Conservation (phyloP, 2,888 invertebrate species). For the Apamea crenata region DNA sequence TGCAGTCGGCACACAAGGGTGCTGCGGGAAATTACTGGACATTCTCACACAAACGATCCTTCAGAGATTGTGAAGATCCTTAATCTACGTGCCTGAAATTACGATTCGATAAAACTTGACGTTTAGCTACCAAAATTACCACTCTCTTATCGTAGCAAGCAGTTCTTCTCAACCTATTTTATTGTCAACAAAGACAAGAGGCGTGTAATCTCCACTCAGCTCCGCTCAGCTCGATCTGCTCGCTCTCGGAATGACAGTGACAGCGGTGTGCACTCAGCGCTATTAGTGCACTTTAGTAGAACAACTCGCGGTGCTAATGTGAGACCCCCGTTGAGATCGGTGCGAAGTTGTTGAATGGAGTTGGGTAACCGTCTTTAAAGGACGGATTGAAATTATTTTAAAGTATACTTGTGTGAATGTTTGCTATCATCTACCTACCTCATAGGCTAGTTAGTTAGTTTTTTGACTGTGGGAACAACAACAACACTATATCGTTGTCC, state of each 20-base stretch:
- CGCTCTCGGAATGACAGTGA: conserved; percentile 15
- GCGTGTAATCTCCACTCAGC: conserved; percentile 12
- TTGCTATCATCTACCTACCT: neutral
- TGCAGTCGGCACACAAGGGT: neutral
- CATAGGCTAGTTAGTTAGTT: neutral
- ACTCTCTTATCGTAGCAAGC: neutral
- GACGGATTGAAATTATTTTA: neutral
- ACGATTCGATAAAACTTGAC: neutral
- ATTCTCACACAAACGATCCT: neutral
- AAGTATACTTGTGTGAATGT: neutral
- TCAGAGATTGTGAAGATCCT: neutral
- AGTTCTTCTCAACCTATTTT: neutral
- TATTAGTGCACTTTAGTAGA: conserved; percentile 51
- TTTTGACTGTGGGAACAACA: too few species aligned
- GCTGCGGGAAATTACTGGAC: neutral
- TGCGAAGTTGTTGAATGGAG: conserved; percentile 4
- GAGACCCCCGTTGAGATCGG: conserved; percentile 7
- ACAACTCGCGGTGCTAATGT: conserved; percentile 45
- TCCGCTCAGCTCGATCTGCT: neutral
- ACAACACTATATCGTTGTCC: neutral
- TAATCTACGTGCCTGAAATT: too few species aligned
- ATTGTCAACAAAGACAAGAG: conserved; percentile 8
- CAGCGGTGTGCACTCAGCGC: conserved; percentile 50
- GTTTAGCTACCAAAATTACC: neutral
- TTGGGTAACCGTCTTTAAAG: neutral